A percentile compares a stretch with the other conserved stretches of the same genome.
Evolutionary conservation across 2,888 invertebrate species (phyloP).

Genomic region (Caenorhabditis panamensis): DNA sequence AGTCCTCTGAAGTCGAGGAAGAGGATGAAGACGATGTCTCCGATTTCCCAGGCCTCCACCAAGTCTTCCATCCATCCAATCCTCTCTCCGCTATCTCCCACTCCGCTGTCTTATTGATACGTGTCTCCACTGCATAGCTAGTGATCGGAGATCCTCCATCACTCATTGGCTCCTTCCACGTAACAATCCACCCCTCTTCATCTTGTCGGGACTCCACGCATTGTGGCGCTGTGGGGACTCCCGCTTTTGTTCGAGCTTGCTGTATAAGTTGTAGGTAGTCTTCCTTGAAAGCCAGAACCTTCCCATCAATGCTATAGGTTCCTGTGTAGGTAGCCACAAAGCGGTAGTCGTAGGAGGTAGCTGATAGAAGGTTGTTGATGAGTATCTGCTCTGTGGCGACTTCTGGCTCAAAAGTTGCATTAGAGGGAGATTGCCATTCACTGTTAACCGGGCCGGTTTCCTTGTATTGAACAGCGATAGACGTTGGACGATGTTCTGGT

Average conservation of each 20-base stretch:
- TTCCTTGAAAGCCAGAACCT: constrained; percentile 69
- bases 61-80: constrained; percentile 73
- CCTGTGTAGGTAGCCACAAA: constrained; percentile 77
- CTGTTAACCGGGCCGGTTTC: constrained; percentile 66
- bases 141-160: constrained; percentile 79
- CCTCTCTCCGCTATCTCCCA: constrained; percentile 81
- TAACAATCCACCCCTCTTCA: constrained; percentile 77
- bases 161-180: constrained; percentile 76
- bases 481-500: constrained; percentile 72
- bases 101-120: constrained; percentile 75
- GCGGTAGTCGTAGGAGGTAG: constrained; percentile 79
- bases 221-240: constrained; percentile 77
- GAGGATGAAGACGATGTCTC: constrained; percentile 48
- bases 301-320: constrained; percentile 64
- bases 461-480: constrained; percentile 75
- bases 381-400: constrained; percentile 56
- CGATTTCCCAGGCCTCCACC: constrained; percentile 74
- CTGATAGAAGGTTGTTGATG: constrained; percentile 68
- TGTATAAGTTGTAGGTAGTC: constrained; percentile 76
- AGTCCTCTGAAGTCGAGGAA: constrained; percentile 30
- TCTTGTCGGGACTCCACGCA: constrained; percentile 72
- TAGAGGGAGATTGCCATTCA: constrained; percentile 75
- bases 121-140: constrained; percentile 78
- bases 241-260: constrained; percentile 79
- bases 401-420: constrained; percentile 75